Conservation (phyloP, 2,888 invertebrate species). For the Machimus atricapillus region DNA sequence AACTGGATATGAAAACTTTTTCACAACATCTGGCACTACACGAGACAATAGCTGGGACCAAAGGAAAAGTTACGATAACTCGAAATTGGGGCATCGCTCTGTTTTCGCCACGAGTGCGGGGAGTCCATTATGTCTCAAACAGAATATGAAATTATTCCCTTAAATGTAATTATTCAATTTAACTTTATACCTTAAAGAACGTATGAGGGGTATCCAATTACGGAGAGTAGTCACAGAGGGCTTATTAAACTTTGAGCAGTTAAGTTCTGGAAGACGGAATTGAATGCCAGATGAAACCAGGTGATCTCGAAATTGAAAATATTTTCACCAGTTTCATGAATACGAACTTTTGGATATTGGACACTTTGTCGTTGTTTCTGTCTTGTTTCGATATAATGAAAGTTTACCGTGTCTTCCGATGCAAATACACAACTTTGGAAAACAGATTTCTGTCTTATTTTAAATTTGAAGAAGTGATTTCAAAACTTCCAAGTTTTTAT, state of each 20-base stretch:
- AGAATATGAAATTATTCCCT: background rate
- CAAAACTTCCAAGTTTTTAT: background rate
- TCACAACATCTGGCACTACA: conserved; percentile 25
- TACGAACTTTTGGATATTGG: background rate
- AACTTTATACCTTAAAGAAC: background rate
- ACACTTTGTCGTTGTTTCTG: background rate
- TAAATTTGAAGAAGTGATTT: background rate
- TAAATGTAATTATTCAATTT: background rate
- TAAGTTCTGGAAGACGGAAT: background rate
- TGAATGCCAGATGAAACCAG: background rate
- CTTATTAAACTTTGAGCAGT: background rate
- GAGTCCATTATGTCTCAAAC: background rate
- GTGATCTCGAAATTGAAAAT: background rate
- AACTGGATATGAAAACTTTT: conserved; percentile 24
- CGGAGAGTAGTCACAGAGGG: background rate
- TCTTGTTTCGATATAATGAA: background rate
- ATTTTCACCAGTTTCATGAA: background rate
- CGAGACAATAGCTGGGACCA: background rate
- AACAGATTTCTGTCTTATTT: background rate
- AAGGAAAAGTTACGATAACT: background rate
- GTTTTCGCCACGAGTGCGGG: background rate
- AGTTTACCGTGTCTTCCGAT: background rate
- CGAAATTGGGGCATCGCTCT: background rate
- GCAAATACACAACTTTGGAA: background rate
- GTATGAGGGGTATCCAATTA: background rate